Evolutionary conservation across 1,140 invertebrate genomes (phyloP), one percentile per base, ranked within the genome.

Genomic region (Leptinotarsa defecta): DNA sequence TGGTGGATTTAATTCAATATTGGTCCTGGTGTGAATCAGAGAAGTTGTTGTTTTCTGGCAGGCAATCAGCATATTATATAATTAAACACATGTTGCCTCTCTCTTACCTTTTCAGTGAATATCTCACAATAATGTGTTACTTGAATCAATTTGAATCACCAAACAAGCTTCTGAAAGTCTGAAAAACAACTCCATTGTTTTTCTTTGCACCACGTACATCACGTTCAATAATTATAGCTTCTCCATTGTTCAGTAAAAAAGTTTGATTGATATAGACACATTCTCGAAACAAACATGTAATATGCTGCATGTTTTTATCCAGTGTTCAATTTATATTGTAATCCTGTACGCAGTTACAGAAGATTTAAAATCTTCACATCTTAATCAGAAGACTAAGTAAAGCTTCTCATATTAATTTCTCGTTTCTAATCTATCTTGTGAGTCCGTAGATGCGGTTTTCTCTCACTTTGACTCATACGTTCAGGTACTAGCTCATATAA

Each of bases 311-410:
- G 52, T 57, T 17, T 43, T 43, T 57, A 13, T 57, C 4, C 52
- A 57, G 6, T 19, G 52, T 57, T 57, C 52, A 57, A 57, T 57
- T 57, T 57, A 57, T 57, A 57, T 57, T 57, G 52, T 57, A 57
- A 57, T 57, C 52, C 52, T 57, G 52, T 57, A 57, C 52, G 52
- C 52, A 15, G 52, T 5, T 57, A 57, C 52, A 17, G 52, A 68
- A 68, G 67, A 68, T 68, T 68, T 48, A 43, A 68, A 68, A 68
- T 68, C 67, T 68, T 68, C 67, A 68, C 13, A 43, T 68, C 67
- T 68, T 68, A 27, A 68, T 68, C 67, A 68, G 22, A 68, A 68
- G 67, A 43, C 67, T 68, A 68, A 68, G 67, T 68, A 43, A 68
- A 68, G 13, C 17, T 34, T 48, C 22, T 43, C 17, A 68, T 24